Conservation (phyloP, 1,140 invertebrate genomes). For the Zaprionus capensis region DNA sequence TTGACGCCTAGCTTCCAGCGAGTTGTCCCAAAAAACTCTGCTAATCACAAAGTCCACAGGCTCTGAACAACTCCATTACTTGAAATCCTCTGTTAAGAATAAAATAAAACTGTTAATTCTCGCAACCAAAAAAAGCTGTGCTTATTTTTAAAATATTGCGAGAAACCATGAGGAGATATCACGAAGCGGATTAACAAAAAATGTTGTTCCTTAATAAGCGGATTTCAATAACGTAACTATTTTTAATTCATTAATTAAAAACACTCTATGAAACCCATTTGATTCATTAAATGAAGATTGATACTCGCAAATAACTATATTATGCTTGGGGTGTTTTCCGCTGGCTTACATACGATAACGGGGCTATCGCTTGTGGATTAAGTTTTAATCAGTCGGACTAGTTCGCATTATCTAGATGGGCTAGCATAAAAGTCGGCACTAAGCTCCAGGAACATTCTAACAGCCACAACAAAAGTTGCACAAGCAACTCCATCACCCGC, state of each 20-base stretch:
- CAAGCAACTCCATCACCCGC: not conserved
- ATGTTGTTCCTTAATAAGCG: too few species aligned
- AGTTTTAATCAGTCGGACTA: constrained; percentile 43
- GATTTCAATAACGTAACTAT: too few species aligned
- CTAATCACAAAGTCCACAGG: constrained; percentile 6
- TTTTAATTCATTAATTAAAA: too few species aligned
- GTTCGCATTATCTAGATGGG: constrained; percentile 30
- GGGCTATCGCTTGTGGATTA: constrained; percentile 31
- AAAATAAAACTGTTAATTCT: too few species aligned
- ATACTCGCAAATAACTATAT: not conserved
- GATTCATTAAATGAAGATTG: not conserved
- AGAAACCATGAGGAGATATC: not conserved
- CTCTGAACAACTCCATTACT: not conserved
- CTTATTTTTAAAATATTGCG: not conserved
- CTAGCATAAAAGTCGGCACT: constrained; percentile 51
- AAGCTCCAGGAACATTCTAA: constrained; percentile 43
- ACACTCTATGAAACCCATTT: not conserved
- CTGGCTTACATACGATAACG: constrained; percentile 16
- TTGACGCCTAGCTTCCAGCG: not conserved
- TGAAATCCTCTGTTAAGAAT: too few species aligned
- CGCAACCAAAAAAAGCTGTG: too few species aligned
- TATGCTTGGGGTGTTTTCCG: not conserved
- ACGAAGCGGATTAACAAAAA: too few species aligned
- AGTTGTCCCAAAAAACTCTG: constrained; percentile 40
- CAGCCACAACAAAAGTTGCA: constrained; percentile 25